Percentiles rank a stretch among this genome's conserved stretches.
Conservation (phyloP, 2,797 vertebrate species). For the Trachurus trachurus region DNA sequence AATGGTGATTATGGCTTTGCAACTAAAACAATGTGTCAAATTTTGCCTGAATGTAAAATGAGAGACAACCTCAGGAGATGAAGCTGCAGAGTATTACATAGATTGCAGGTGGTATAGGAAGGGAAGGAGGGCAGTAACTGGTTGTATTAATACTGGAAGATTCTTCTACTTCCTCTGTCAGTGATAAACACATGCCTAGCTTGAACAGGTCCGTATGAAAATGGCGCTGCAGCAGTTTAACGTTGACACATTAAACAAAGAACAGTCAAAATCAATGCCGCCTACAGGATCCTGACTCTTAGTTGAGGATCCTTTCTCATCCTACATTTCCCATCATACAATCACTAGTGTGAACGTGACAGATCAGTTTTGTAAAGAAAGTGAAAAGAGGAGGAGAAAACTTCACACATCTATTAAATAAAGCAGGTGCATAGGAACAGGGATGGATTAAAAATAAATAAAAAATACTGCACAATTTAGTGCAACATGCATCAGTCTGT, state of each 20-base stretch:
- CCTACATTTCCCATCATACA: background rate
- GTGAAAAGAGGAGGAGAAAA: too few relatives aligned
- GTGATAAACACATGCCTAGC: background rate
- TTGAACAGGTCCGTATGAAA: background rate
- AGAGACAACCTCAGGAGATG: constrained; percentile 13
- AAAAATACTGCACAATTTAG: too few relatives aligned
- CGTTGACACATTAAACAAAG: background rate
- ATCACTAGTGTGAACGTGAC: background rate
- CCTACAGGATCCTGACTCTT: background rate
- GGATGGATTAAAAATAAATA: too few relatives aligned
- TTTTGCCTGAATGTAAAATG: background rate
- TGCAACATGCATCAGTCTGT: too few relatives aligned
- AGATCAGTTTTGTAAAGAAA: background rate
- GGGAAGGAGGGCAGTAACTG: background rate
- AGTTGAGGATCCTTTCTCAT: background rate
- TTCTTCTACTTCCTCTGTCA: background rate
- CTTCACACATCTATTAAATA: too few relatives aligned
- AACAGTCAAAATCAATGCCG: too few relatives aligned
- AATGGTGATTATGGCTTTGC: background rate
- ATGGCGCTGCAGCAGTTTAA: background rate
- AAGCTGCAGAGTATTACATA: background rate
- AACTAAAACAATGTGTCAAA: background rate
- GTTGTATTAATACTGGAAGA: background rate
- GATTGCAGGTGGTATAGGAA: background rate
- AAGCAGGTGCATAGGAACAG: too few relatives aligned